A percentile compares a stretch with the other conserved stretches of the same genome.
phyloP scores from a whole-genome alignment of 2,888 invertebrate species.

The Bellardia bayeri region DNA sequence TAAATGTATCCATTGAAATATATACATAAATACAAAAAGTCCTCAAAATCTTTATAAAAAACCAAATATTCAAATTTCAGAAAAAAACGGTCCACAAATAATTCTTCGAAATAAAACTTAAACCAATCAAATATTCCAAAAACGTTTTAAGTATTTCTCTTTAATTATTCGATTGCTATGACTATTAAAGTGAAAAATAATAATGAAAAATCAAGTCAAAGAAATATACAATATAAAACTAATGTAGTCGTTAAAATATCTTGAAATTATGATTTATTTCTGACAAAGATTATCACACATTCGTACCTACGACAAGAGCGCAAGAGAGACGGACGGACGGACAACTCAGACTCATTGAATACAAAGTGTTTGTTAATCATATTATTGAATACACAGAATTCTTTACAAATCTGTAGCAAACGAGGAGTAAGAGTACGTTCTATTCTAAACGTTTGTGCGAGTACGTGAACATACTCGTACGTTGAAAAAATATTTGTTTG shows the following conservation, averaged over 20 bases:
- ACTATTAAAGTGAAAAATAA: not conserved
- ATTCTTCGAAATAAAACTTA: constrained; percentile 42
- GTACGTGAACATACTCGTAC: not conserved
- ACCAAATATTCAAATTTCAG: not conserved
- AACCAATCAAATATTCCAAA: constrained; percentile 42
- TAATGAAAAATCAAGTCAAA: constrained; percentile 3
- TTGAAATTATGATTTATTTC: constrained; percentile 65
- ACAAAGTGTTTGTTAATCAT: constrained; percentile 52
- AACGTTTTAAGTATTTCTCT: constrained; percentile 32
- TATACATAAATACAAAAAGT: no score
- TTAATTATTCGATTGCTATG: constrained; percentile 34
- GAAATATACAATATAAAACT: constrained; percentile 5
- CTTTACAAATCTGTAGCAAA: not conserved
- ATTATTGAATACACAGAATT: constrained; percentile 36
- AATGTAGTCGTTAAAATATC: constrained; percentile 57
- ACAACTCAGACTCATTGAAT: constrained; percentile 7
- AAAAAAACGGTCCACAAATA: not conserved
- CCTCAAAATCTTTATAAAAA: no score
- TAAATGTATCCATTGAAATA: no score
- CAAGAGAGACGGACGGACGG: not conserved
- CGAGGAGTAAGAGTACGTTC: not conserved
- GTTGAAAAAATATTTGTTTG: constrained; percentile 30
- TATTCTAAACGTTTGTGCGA: not conserved
- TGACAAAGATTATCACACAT: constrained; percentile 64
- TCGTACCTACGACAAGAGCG: constrained; percentile 13